A percentile compares a stretch with the other conserved stretches of the same genome.
Evolutionary conservation across 2,797 vertebrate genomes (phyloP).

Genomic region (Coregonus suidteri): DNA sequence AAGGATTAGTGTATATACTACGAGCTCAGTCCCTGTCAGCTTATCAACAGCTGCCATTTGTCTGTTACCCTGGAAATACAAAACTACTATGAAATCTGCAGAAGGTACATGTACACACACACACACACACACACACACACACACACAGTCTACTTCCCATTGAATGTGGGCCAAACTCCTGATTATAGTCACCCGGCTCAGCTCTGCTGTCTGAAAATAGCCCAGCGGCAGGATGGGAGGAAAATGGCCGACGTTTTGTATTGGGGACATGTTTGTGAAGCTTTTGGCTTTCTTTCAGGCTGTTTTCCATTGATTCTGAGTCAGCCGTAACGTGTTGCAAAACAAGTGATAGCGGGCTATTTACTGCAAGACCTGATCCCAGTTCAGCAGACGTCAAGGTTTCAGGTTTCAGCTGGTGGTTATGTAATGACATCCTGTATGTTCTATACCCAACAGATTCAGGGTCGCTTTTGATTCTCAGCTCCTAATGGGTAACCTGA

Average conservation of each 20-base stretch:
- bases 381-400: not conserved
- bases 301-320: not conserved
- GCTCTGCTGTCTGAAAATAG: not conserved
- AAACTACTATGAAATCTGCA: not conserved
- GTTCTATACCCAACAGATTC: not conserved
- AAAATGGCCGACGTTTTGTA: not conserved
- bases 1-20: not conserved
- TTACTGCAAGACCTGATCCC: not conserved
- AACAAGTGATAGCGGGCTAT: not conserved
- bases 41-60: not conserved
- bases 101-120: not conserved
- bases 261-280: not conserved
- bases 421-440: constrained; percentile 2
- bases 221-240: not conserved
- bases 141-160: not conserved
- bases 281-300: not conserved
- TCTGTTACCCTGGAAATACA: not conserved
- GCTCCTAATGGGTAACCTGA: not conserved
- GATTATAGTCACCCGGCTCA: not conserved
- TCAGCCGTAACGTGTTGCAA: not conserved
- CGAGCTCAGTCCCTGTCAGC: not conserved
- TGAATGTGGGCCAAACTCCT: not conserved
- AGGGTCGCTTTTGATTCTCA: not conserved
- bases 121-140: not conserved
- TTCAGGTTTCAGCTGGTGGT: not conserved